A percentile compares a stretch with the other conserved stretches of the same genome.
Conservation (phyloP, 2,888 invertebrate genomes). For the Erebia epiphron region DNA sequence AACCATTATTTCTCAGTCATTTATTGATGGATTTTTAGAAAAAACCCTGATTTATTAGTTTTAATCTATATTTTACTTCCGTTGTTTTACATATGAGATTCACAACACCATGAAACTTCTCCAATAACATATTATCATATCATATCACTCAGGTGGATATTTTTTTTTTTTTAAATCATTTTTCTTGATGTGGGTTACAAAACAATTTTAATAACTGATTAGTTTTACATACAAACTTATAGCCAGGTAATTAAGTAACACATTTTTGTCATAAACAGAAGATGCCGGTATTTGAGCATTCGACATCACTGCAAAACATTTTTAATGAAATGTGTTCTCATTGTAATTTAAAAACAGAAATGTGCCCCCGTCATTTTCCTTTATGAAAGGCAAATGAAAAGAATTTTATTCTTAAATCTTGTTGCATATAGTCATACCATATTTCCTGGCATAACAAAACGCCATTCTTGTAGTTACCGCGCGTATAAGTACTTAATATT, state of each 20-base stretch:
- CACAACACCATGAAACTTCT: too few species aligned
- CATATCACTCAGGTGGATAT: too few species aligned
- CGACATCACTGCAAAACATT: constrained; percentile 23
- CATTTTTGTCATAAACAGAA: not conserved
- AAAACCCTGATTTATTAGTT: too few species aligned
- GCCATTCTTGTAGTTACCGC: constrained; percentile 41
- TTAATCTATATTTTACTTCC: too few species aligned
- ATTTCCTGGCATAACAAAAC: constrained; percentile 38
- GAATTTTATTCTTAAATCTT: constrained; percentile 40
- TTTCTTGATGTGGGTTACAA: too few species aligned
- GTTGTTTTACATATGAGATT: too few species aligned
- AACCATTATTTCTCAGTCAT: too few species aligned
- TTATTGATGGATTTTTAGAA: too few species aligned
- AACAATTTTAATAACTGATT: not conserved
- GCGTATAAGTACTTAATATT: constrained; percentile 59
- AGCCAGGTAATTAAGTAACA: too few species aligned
- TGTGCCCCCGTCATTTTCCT: constrained; percentile 32
- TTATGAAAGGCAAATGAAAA: constrained; percentile 37
- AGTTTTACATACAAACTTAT: not conserved
- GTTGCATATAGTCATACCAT: constrained; percentile 34
- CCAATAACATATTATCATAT: too few species aligned
- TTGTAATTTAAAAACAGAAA: constrained; percentile 32
- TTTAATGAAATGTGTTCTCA: constrained; percentile 28
- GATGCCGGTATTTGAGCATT: constrained; percentile 6
- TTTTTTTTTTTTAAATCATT: too few species aligned